phyloP scores from a whole-genome alignment of 1,140 invertebrate species.

The Dendroctonus ponderosae region DNA sequence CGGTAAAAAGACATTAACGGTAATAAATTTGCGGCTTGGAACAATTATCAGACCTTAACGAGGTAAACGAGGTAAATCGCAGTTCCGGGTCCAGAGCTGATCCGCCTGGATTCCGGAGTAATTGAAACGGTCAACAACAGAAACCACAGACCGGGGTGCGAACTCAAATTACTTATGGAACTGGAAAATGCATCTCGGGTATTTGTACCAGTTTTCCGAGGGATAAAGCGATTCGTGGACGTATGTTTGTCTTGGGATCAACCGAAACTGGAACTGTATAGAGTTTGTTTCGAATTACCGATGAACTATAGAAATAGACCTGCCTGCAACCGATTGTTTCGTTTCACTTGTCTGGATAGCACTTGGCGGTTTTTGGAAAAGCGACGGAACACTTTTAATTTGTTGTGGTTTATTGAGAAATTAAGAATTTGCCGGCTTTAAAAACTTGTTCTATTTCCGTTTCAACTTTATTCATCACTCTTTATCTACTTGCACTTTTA shows the following conservation, averaged over 20 bases:
- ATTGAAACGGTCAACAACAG: slow-evolving; percentile 32
- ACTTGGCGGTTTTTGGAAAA: no score
- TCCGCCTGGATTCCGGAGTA: slow-evolving; percentile 18
- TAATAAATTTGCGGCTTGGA: slow-evolving; percentile 27
- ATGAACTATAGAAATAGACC: no score
- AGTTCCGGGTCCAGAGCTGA: slow-evolving; percentile 19
- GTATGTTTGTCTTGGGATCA: slow-evolving; percentile 10
- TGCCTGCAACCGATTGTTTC: no score
- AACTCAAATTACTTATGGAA: slow-evolving; percentile 25
- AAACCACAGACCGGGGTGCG: slow-evolving; percentile 6
- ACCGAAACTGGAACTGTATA: background rate
- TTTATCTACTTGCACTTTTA: no score
- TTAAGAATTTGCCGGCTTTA: no score
- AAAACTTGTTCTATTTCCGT: no score
- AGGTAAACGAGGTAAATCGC: slow-evolving; percentile 31
- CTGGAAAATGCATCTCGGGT: slow-evolving; percentile 2
- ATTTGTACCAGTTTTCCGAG: slow-evolving; percentile 1
- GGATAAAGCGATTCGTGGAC: slow-evolving; percentile 2
- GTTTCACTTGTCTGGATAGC: no score
- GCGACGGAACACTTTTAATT: no score
- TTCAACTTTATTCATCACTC: no score
- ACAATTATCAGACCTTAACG: slow-evolving; percentile 26
- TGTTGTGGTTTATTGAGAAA: no score
- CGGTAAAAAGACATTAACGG: slow-evolving; percentile 22
- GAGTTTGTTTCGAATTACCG: background rate